Base-by-base conservation (phyloP, 2,797 vertebrate genomes). In the Sebastes hopkinsi region DNA sequence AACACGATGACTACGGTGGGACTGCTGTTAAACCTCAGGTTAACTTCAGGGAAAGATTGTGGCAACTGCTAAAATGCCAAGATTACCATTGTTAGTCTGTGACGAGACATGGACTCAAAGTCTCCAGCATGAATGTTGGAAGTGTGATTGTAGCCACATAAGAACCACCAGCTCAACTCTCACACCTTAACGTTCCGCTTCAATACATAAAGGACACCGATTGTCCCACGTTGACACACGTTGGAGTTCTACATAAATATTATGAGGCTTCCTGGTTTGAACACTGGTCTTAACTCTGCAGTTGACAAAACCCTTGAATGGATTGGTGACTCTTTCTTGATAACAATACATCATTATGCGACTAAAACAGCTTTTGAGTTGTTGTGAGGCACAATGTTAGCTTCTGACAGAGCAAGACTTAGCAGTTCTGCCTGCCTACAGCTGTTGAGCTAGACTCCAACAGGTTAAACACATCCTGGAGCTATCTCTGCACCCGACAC, bases 381-480 rank as follows among this genome's bases (percentile, higher is more conserved):
- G 25, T 32, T 59, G 18, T 18, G 54, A 62, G 11, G 20, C 6
- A 22, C 8, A 34, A 32, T 34, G 14, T 73, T 61, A 58, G 9
- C 27, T 25, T 67, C 27, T 65, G 23, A 62, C 71, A 69, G 34
- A 72, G 42, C 60, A 34, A 42, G 3, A 69, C 14, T 38, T 2
- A 23, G 27, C 72, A 30, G 52, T 8, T 62, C 56, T 32, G 18
- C 16, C 3, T 52, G 32, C 52, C 55, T 64, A 27, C n/a, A 42
- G 70, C 72, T 67, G 66, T 22, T 56, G 60, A 80, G 54, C 52
- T 42, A 2, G 46, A 50, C 68, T 65, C 38, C 36, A 67, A 36
- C 54, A 67, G 36, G 65, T 75, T 83, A 60, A 85, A 84, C 62
- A 64, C 59, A 73, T 74, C 84, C 84, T 71, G 71, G 29, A 84